phyloP scores from a whole-genome alignment of 2,797 vertebrate species.

The Sebastes taczanowskii region DNA sequence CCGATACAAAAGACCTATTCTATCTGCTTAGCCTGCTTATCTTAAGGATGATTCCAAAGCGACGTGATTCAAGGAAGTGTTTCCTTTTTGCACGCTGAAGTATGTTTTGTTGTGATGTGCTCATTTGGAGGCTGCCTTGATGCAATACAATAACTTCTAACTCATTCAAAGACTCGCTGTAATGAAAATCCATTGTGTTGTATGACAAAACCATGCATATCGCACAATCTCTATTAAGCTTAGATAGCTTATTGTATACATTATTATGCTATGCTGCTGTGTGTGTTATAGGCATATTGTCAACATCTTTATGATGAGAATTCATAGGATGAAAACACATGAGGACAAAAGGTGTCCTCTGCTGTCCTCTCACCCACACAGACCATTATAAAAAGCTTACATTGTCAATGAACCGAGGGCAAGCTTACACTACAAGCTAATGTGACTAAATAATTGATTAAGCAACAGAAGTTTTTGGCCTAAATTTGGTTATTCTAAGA shows the following conservation, averaged over 20 bases:
- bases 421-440: background rate
- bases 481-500: background rate
- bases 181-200: constrained; percentile 20
- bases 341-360: background rate
- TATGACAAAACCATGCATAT: background rate
- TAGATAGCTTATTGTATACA: constrained; percentile 28
- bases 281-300: constrained; percentile 36
- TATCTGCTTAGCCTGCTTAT: background rate
- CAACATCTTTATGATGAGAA: background rate
- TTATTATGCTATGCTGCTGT: constrained; percentile 20
- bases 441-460: background rate
- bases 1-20: constrained; percentile 29
- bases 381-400: background rate
- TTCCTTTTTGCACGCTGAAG: constrained; percentile 13
- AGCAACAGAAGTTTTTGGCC: background rate
- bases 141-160: background rate
- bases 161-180: constrained; percentile 1
- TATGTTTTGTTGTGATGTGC: constrained; percentile 26
- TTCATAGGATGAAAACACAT: background rate
- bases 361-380: background rate
- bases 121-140: constrained; percentile 17
- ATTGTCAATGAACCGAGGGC: background rate
- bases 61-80: constrained; percentile 4
- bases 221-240: background rate
- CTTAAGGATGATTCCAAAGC: constrained; percentile 18